Evolutionary conservation across 64 coral and sea anemone genomes (phyloP).

Genomic region (Actinia tenebrosa): DNA sequence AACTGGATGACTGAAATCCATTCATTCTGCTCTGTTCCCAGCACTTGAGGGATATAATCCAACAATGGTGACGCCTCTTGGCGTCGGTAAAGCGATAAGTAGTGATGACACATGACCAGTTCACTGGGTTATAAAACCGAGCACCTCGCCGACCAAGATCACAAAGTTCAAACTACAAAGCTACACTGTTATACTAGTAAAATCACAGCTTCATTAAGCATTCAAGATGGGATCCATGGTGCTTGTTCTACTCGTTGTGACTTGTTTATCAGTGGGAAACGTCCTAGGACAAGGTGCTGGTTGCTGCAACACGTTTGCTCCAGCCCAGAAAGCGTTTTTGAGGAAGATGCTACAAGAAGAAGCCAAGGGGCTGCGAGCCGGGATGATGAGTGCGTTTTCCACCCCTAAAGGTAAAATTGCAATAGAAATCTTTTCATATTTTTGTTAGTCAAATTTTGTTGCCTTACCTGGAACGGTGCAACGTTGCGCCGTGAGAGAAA

Average conservation of each 20-base stretch:
- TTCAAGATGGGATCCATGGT: not conserved
- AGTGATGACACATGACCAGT: not conserved
- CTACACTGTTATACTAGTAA: not conserved
- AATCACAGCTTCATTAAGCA: too few relatives aligned
- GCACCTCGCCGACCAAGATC: not conserved
- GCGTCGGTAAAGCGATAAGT: not conserved
- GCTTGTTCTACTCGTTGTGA: not conserved
- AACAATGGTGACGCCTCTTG: not conserved
- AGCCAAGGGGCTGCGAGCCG: not conserved
- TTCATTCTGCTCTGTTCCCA: not conserved
- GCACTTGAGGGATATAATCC: not conserved
- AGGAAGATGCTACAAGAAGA: not conserved
- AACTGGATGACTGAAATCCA: too few relatives aligned
- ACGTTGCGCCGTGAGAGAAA: too few relatives aligned
- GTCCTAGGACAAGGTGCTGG: not conserved
- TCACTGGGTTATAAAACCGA: not conserved
- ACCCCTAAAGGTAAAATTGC: not conserved
- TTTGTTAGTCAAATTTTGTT: too few relatives aligned
- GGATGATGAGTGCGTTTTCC: slow-evolving; percentile 7
- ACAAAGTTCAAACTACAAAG: not conserved
- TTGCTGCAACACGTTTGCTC: not conserved
- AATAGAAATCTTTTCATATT: not conserved
- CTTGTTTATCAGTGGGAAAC: not conserved
- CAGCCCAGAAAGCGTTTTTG: not conserved
- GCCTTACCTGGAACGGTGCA: too few relatives aligned